A percentile compares a stretch with the other conserved stretches of the same genome.
These are phyloP conservation scores for Amphiura filiformis DNA, from an alignment of 35 echinoderm and acorn worm species.

Conservation along the genomic window DNA sequence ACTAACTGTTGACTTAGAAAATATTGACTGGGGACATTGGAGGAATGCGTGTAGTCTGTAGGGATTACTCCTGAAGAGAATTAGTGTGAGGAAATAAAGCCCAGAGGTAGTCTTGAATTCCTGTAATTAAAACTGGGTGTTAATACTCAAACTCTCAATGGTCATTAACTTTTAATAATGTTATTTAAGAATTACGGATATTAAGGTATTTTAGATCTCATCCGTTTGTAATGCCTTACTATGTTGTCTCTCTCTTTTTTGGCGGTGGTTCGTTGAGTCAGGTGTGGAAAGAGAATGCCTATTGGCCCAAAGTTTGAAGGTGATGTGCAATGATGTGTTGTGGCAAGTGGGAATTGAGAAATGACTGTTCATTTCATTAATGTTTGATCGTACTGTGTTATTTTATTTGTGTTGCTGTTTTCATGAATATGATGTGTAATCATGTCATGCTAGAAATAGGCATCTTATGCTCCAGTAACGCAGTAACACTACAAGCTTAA, in stretches of 20 bases:
- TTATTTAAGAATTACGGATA: background rate
- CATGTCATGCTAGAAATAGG: too few relatives aligned
- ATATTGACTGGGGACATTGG: background rate
- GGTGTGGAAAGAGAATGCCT: background rate
- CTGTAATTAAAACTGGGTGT: background rate
- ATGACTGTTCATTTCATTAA: too few relatives aligned
- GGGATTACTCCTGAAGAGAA: background rate
- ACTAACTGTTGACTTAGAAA: background rate
- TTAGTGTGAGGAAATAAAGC: background rate
- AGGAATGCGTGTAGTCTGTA: background rate
- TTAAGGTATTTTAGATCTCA: background rate
- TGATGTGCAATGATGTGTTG: background rate
- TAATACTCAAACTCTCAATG: background rate
- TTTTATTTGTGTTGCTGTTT: too few relatives aligned
- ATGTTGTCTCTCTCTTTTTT: background rate
- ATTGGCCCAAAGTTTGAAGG: constrained; percentile 5
- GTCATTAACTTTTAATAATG: background rate
- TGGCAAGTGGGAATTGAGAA: too few relatives aligned
- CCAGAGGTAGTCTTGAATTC: background rate
- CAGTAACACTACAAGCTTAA: too few relatives aligned
- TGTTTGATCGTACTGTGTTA: too few relatives aligned
- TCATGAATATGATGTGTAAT: too few relatives aligned
- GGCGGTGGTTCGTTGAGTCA: background rate
- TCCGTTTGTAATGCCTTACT: background rate
- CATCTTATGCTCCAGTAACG: too few relatives aligned